Conservation (phyloP, 1,140 invertebrate species). For the Lanistes nyassanus region DNA sequence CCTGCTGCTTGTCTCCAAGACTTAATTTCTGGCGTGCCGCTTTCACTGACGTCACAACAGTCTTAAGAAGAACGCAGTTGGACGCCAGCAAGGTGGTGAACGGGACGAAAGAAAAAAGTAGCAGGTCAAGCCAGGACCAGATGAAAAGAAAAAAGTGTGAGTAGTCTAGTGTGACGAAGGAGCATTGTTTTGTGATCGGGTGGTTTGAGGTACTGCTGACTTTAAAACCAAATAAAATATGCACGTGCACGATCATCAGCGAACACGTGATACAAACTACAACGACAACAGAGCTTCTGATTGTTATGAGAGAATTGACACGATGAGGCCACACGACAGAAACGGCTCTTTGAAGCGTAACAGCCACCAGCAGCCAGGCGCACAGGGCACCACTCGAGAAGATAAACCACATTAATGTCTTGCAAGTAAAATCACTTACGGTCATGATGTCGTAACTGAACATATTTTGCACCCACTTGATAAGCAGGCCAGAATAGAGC, state of each 20-base stretch:
- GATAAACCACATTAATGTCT: neutral
- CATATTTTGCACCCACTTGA: neutral
- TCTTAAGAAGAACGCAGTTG: neutral
- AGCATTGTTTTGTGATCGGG: neutral
- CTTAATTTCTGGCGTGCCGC: neutral
- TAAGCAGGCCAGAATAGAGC: neutral
- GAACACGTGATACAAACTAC: neutral
- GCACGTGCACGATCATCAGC: neutral
- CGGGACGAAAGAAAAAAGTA: conserved; percentile 9
- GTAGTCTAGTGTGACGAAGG: neutral
- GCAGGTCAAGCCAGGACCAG: neutral
- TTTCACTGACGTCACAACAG: neutral
- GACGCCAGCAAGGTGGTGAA: neutral
- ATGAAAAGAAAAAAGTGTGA: neutral
- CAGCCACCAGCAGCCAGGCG: neutral
- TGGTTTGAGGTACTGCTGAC: neutral
- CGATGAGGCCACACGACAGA: neutral
- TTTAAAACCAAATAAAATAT: neutral
- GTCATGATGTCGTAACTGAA: neutral
- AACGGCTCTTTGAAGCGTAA: neutral
- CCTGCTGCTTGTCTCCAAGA: neutral
- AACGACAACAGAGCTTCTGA: neutral
- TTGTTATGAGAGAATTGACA: neutral
- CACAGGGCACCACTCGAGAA: neutral
- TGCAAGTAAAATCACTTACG: neutral